Evolutionary conservation across 2,888 invertebrate species (phyloP).

Genomic region (Drosophila histrio): DNA sequence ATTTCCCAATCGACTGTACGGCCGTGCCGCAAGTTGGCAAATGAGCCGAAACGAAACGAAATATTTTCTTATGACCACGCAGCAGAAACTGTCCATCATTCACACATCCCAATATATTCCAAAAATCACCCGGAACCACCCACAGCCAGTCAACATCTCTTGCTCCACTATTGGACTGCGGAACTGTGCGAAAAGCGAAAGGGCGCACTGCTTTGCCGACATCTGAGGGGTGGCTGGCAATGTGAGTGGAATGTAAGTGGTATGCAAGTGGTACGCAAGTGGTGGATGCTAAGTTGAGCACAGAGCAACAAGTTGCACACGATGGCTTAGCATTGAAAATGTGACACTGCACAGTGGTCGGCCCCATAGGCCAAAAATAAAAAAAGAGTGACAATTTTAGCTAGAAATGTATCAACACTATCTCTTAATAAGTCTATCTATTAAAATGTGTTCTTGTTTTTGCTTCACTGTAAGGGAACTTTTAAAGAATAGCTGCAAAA

Average conservation of each 20-base stretch:
- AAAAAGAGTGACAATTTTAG: no score
- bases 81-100: conserved; percentile 33
- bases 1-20: conserved; percentile 34
- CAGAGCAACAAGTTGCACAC: conserved; percentile 36
- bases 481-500: no score
- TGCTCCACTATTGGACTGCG: not conserved
- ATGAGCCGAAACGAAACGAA: conserved; percentile 21
- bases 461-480: no score
- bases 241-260: conserved; percentile 10
- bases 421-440: no score
- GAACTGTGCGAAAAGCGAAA: conserved; percentile 22
- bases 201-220: conserved; percentile 45
- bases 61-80: not conserved
- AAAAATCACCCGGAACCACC: not conserved
- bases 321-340: conserved; percentile 2
- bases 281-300: conserved; percentile 3
- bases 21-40: conserved; percentile 33
- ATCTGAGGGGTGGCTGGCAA: not conserved
- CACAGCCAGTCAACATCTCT: not conserved
- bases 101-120: conserved; percentile 7
- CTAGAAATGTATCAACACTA: no score
- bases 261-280: not conserved
- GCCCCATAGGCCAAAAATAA: no score
- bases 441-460: no score
- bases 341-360: not conserved